Evolutionary conservation across 1,140 invertebrate genomes (phyloP).

Genomic region (Bicyclus anynana): DNA sequence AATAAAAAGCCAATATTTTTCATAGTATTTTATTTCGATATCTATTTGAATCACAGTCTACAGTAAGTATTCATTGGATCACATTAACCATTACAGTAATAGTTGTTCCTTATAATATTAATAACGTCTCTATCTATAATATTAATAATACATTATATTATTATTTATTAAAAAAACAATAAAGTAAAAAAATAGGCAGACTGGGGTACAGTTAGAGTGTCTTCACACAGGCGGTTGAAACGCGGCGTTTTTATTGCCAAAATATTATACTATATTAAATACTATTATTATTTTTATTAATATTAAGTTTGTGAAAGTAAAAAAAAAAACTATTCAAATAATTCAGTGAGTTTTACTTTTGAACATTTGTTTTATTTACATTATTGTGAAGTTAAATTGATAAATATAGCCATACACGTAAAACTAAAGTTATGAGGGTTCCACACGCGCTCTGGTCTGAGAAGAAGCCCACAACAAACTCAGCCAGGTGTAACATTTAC

Average conservation of each 20-base stretch:
- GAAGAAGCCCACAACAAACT: no score
- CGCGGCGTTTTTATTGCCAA: conserved; percentile 27
- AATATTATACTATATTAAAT: no score
- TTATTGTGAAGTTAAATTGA: no score
- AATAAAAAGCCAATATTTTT: conserved; percentile 11
- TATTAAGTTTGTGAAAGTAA: background rate
- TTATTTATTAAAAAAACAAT: background rate
- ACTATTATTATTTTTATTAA: no score
- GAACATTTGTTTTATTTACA: no score
- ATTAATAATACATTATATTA: conserved; percentile 17
- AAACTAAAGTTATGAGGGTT: no score
- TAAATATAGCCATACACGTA: background rate
- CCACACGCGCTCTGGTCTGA: no score
- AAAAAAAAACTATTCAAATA: no score
- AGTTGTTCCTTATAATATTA: conserved; percentile 14
- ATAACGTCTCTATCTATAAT: conserved; percentile 10
- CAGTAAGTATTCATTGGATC: conserved; percentile 28
- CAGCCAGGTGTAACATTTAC: no score
- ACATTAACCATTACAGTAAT: conserved; percentile 16
- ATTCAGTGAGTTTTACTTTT: no score
- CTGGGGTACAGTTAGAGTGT: conserved; percentile 28
- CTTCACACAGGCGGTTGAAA: conserved; percentile 26
- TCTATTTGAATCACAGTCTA: conserved; percentile 32
- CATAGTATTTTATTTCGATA: conserved; percentile 24
- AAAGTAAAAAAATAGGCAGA: conserved; percentile 42